Base-by-base conservation (phyloP, 2,888 invertebrate species). In the Epinotia nisella region DNA sequence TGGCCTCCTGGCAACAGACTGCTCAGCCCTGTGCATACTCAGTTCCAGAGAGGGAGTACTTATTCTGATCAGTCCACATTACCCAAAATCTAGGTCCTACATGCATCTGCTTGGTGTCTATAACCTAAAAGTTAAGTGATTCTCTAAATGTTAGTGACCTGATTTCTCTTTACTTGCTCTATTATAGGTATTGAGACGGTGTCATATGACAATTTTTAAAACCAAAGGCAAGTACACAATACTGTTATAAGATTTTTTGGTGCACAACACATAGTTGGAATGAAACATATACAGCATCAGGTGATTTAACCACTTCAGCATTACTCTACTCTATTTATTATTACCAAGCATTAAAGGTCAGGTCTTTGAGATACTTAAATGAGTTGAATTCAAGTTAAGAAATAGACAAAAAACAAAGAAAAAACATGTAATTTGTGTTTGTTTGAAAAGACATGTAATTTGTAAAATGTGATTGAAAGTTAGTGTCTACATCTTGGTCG, bases 1-100 rank as follows among this genome's bases (percentile, higher is more conserved):
- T 71, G 75, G 77, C 74, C 74, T 74, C 70, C 71, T 21, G 55
- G 49, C 55, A 56, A 56, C 66, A 41, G 15, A 11, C 55, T 39
- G 53, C 49, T 15, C 13, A 13, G 35, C 21, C 61, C 61, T 61
- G 24, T 62, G 10, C 61, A 29, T 10, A 15, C 21, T n/a, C n/a
- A 5, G 41, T n/a, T 39, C 45, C 29, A 21, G 15, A 65, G 21
- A 39, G 65, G 53, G 55, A 66, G 56, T 24, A 64, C 21, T n/a
- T 21, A 41, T 29, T 29, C 58, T 29, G n/a, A 49, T 49, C n/a
- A 49, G n/a, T 19, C n/a, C 24, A 29, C 9, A 61, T 49, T 49
- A n/a, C 15, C 13, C n/a, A 49, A n/a, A 13, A 49, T 49, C 49
- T 49, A n/a, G n/a, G 49, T 49, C 59, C 53, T 49, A 41, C 45